These are phyloP conservation scores for Papilio xuthus DNA, from an alignment of 1,140 invertebrate genomes.

Conservation along the genomic window DNA sequence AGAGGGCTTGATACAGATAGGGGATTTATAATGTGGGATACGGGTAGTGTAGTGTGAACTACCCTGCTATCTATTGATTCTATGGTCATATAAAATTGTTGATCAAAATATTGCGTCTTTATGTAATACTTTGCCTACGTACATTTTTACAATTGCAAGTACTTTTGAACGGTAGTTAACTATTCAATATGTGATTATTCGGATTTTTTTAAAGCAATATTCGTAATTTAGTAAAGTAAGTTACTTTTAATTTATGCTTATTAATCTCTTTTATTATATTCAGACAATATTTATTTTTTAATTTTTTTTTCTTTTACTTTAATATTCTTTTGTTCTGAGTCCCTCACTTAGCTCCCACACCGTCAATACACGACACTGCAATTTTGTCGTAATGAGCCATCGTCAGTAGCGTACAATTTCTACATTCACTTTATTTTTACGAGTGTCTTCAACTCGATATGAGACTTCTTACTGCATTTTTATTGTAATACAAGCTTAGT, in stretches of 20 bases:
- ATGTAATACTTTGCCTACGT: not conserved
- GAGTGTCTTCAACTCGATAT: constrained; percentile 35
- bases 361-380: constrained; percentile 25
- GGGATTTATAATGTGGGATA: constrained; percentile 55
- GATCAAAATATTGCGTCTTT: not conserved
- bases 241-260: too few species aligned
- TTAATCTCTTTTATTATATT: too few species aligned
- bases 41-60: constrained; percentile 52
- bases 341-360: constrained; percentile 49
- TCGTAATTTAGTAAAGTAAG: too few species aligned
- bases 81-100: not conserved
- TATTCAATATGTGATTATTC: too few species aligned
- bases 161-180: too few species aligned
- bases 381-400: constrained; percentile 30
- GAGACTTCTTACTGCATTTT: constrained; percentile 58
- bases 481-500: constrained; percentile 60
- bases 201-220: too few species aligned
- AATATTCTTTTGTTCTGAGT: constrained; percentile 20
- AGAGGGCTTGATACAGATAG: constrained; percentile 64
- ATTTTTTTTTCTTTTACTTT: not conserved
- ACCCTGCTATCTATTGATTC: not conserved
- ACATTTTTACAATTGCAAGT: not conserved
- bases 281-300: not conserved
- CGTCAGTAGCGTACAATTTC: constrained; percentile 27
- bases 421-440: constrained; percentile 37